Evolutionary conservation across 2,113 vertebrate species (phyloP).

Genomic region (Tachuris rubrigastra): DNA sequence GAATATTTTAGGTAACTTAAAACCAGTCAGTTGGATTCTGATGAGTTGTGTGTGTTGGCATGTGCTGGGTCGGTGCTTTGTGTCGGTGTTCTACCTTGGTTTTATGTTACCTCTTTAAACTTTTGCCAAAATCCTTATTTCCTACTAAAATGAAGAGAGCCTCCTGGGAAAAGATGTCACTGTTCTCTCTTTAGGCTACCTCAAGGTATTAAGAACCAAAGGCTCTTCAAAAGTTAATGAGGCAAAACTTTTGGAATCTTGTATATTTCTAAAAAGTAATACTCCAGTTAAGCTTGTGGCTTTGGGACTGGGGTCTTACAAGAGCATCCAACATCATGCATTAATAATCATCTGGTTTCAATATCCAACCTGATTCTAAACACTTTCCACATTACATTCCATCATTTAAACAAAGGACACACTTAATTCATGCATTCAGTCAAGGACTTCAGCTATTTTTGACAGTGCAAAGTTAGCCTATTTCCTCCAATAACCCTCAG

Average conservation of each 20-base stretch:
- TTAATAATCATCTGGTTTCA: background rate
- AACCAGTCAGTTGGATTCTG: background rate
- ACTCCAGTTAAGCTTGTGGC: background rate
- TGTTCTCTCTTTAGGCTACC: background rate
- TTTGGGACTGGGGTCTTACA: background rate
- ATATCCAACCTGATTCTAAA: background rate
- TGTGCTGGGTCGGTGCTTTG: background rate
- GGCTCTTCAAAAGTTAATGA: background rate
- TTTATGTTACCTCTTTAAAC: background rate
- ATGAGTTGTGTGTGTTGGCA: background rate
- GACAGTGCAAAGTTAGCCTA: background rate
- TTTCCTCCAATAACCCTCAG: background rate
- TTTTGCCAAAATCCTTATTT: background rate
- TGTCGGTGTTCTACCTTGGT: too few species aligned
- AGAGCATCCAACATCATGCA: background rate
- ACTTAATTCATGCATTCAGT: background rate
- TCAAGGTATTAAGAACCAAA: background rate
- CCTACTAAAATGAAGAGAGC: background rate
- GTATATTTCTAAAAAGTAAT: background rate
- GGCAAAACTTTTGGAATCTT: background rate
- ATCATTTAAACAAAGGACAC: background rate
- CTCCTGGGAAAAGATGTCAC: background rate
- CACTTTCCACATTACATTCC: background rate
- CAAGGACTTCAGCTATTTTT: background rate
- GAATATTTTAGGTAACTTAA: background rate